Evolutionary conservation across 1,140 invertebrate genomes (phyloP).

Genomic region (Apis dorsata): DNA sequence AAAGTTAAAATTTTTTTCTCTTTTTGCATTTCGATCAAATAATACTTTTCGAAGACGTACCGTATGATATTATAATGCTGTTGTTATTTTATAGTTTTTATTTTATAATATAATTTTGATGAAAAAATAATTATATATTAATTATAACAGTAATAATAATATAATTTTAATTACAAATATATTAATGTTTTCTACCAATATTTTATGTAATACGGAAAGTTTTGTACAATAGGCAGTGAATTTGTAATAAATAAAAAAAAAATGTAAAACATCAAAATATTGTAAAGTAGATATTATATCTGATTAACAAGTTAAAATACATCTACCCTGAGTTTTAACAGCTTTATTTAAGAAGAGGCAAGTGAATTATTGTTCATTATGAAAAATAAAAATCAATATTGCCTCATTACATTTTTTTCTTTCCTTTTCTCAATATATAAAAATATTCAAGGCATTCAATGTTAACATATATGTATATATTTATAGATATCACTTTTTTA

Average conservation of each 20-base stretch:
- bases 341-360: conserved; percentile 38
- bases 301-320: conserved; percentile 46
- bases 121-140: neutral
- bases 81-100: neutral
- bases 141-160: neutral
- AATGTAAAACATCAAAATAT: conserved; percentile 33
- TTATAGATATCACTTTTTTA: conserved; percentile 49
- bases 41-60: neutral
- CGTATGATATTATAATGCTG: neutral
- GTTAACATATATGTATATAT: conserved; percentile 44
- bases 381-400: conserved; percentile 50
- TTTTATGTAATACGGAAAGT: conserved; percentile 25
- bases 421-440: conserved; percentile 46
- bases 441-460: conserved; percentile 57
- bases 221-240: conserved; percentile 33
- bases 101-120: neutral
- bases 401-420: conserved; percentile 19
- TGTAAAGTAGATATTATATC: conserved; percentile 35
- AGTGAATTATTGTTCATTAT: conserved; percentile 13
- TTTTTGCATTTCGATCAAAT: neutral
- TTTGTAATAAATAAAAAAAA: conserved; percentile 50
- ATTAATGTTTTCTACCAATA: neutral
- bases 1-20: neutral
- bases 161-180: conserved; percentile 18
- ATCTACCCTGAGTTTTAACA: conserved; percentile 49